These are phyloP conservation scores for Meteorus sp. DNA, from an alignment of 1,140 invertebrate genomes.

Conservation along the genomic window DNA sequence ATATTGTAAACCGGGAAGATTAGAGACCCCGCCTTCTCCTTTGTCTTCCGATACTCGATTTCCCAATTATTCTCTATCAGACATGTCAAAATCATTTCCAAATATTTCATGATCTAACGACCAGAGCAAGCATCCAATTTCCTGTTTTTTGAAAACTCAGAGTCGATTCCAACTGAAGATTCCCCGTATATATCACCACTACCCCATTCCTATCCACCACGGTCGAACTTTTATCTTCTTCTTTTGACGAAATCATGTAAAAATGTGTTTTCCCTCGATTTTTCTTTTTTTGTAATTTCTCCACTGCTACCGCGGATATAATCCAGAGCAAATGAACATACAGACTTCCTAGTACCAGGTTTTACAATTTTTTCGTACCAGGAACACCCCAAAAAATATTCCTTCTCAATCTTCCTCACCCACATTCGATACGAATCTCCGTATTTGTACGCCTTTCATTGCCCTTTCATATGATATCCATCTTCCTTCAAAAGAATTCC, in stretches of 20 bases:
- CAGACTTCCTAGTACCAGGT: too few relatives aligned
- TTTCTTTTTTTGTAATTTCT: background rate
- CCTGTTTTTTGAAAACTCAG: background rate
- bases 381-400: background rate
- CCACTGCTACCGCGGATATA: slow-evolving; percentile 4
- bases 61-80: too few relatives aligned
- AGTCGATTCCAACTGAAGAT: too few relatives aligned
- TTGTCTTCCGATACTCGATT: background rate
- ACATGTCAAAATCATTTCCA: background rate
- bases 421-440: slow-evolving; percentile 12
- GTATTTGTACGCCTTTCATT: background rate
- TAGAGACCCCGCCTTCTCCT: background rate
- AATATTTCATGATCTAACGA: background rate
- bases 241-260: slow-evolving; percentile 23
- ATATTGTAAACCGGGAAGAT: background rate
- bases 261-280: slow-evolving; percentile 9
- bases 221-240: slow-evolving; percentile 48
- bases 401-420: slow-evolving; percentile 15
- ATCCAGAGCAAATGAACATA: too few relatives aligned
- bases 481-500: background rate
- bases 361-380: background rate
- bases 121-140: background rate
- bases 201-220: slow-evolving; percentile 24
- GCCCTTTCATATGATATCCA: background rate
- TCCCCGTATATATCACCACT: slow-evolving; percentile 13